Base-by-base conservation (phyloP, 92 coral and sea anemone genomes). In the Epizoanthus scotinus region DNA sequence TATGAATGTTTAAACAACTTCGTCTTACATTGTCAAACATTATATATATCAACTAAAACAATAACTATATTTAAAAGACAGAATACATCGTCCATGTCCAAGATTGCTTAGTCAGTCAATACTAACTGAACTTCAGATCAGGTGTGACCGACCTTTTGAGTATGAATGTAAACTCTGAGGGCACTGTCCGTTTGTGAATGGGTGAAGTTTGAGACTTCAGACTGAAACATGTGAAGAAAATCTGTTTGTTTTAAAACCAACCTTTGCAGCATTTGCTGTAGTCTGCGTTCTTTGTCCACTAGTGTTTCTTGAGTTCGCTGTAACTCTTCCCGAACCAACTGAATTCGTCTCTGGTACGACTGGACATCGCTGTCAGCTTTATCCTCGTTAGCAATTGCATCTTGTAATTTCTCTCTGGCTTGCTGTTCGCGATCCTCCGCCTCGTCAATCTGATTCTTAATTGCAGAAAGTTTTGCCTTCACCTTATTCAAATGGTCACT, bases 341-440 rank as follows among this genome's bases (percentile, higher is more conserved):
- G 85, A 66, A 86, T 90, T 44, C 97, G 81, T 54, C 97, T 84
- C 70, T 85, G 89, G 79, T 90, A 93, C 6, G 94, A 87, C 31
- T 93, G 94, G 36, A 83, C 92, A 75, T 93, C 97, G 49, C 84
- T 87, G 80, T 87, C 89, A 3, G 87, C 90, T 69, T 93, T 93
- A 81, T 93, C 92, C 18, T 71, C 82, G 8, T 72, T 4, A 58
- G 86, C 94, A 42, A 85, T 84, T 26, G 84, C 85, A 47, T 90
- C 94, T 22, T 90, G 82, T 14, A 90, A 78, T 52, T 90, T 80
- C 22, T 90, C 94, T 25, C 80, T 82, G 47, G 91, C 91, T n/a
- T 82, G 90, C 12, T 87, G 82, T 42, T 84, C 90, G 3, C 94
- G 89, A 59, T 92, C 97, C 65, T 92, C 97, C 1, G 91, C 90